Percentiles rank a stretch among this genome's conserved stretches.
Conservation (phyloP, 2,113 vertebrate species). For the Daubentonia madagascariensis region DNA sequence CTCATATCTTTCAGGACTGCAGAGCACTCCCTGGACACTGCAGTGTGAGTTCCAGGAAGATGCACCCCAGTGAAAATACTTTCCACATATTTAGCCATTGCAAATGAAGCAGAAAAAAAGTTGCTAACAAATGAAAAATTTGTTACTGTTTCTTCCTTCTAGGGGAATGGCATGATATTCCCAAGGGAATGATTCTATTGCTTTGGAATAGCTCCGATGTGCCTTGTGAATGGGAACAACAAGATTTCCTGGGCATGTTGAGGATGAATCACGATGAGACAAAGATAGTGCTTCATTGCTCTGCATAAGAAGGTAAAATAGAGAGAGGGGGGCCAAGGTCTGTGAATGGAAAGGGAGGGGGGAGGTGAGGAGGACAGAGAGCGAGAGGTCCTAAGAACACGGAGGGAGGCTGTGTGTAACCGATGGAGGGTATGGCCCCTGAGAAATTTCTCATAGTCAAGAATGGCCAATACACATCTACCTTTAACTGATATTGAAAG, state of each 20-base stretch:
- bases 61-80: background rate
- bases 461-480: background rate
- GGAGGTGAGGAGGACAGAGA: background rate
- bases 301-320: background rate
- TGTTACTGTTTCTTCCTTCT: background rate
- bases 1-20: background rate
- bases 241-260: background rate
- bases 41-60: background rate
- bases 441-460: background rate
- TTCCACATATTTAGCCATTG: background rate
- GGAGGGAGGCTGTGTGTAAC: background rate
- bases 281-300: background rate
- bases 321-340: too few species aligned
- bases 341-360: background rate
- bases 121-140: background rate
- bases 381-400: background rate
- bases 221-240: background rate
- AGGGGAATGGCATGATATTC: background rate
- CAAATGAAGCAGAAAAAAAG: background rate
- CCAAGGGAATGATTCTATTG: background rate
- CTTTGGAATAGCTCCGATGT: background rate
- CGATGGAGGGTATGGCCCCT: background rate
- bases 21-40: background rate
- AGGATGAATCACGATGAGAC: background rate
- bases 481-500: background rate